Evolutionary conservation across 2,888 invertebrate species (phyloP), one percentile per base, ranked within the genome.

Genomic region (Synergus laeviventris): DNA sequence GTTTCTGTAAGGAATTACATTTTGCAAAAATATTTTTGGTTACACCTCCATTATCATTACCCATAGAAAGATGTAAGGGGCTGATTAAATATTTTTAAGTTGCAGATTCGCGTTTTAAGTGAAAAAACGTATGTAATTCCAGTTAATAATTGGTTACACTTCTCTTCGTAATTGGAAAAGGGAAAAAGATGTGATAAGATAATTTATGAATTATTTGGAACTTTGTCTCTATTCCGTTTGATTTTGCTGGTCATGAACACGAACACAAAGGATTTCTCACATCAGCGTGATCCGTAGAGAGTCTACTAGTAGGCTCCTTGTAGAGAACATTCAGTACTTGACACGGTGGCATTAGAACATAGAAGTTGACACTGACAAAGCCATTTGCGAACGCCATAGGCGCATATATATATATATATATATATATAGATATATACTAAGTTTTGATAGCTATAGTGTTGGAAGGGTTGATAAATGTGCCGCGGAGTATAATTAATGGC

Each of bases 401-500:
- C 18, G 45, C 31, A 24, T n/a, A 49, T 38, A 24, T 60, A n/a
- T 45, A 36, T 39, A 31, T 5, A 5, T n/a, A n/a, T n/a, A n/a
- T n/a, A n/a, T n/a, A 45, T 14, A 38, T 61, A 62, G 14, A 16
- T 9, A 21, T 49, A 11, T 54, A 45, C 16, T 12, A 16, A 24
- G 24, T 31, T 24, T 49, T 66, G 66, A 31, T 66, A 45, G 16
- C 45, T 66, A n/a, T n/a, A 49, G 45, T 66, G 66, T 45, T 49
- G 45, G 66, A 49, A 49, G 45, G 45, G 76, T 80, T 84, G 84
- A 84, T 84, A 83, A 86, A 86, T 84, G 83, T 74, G 82, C 78
- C 77, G 73, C 61, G 76, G 74, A 81, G 78, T 77, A 77, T 84
- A 86, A 86, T 86, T 86, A 84, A 86, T 82, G 83, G 79, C 82